A percentile compares a stretch with the other conserved stretches of the same genome.
These are phyloP conservation scores for Halcyon malimbica DNA, from an alignment of 2,113 vertebrate species.

Conservation along the genomic window DNA sequence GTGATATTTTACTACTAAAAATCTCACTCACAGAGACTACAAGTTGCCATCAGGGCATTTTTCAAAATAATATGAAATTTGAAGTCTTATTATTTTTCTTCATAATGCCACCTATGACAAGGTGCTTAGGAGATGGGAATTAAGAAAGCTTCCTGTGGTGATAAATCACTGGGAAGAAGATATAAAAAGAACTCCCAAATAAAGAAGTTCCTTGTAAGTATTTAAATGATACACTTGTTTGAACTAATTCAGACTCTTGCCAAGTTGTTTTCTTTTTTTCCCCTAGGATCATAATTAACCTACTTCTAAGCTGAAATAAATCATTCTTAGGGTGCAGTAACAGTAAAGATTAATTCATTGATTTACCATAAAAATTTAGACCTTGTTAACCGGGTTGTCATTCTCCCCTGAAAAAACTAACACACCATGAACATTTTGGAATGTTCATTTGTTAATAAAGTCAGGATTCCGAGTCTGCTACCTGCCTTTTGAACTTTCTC, in stretches of 20 bases:
- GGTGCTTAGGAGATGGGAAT: background rate
- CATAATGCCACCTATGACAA: background rate
- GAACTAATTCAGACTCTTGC: background rate
- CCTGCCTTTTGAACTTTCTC: slow-evolving; percentile 18
- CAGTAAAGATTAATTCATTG: background rate
- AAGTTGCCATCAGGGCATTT: background rate
- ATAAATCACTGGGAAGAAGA: background rate
- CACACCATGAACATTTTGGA: background rate
- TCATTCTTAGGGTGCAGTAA: background rate
- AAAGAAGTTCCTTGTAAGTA: background rate
- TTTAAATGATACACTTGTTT: background rate
- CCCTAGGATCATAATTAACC: background rate
- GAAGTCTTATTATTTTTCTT: background rate
- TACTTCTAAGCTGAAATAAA: background rate
- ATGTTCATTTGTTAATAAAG: background rate
- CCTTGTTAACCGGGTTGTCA: background rate
- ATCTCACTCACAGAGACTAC: background rate
- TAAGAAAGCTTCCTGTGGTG: background rate
- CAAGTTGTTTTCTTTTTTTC: background rate
- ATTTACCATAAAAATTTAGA: background rate
- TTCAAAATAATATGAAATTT: background rate
- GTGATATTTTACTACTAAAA: background rate
- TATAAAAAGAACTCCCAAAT: background rate
- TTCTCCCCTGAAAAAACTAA: background rate
- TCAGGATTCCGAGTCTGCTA: background rate